Evolutionary conservation across 2,113 vertebrate genomes (phyloP).

Genomic region (Semnornis frantzii): DNA sequence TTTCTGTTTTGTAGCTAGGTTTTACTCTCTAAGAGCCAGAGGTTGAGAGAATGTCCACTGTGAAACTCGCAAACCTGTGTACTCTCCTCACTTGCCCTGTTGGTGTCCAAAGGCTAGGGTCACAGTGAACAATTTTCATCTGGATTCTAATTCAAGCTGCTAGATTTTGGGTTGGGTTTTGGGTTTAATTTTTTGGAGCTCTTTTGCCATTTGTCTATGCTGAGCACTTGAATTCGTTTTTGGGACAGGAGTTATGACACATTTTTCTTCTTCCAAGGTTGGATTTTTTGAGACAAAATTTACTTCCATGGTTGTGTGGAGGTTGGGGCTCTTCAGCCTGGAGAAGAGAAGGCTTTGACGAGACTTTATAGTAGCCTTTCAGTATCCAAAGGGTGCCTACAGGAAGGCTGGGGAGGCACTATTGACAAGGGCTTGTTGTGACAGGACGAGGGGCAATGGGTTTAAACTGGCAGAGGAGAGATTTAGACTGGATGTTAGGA

Average conservation of each 20-base stretch:
- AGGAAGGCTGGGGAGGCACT: too few relatives aligned
- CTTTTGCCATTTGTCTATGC: not conserved
- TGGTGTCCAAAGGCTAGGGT: not conserved
- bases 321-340: not conserved
- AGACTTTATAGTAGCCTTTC: too few relatives aligned
- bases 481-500: too few relatives aligned
- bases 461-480: too few relatives aligned
- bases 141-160: not conserved
- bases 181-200: not conserved
- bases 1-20: not conserved
- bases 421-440: too few relatives aligned
- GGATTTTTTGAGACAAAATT: not conserved
- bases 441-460: too few relatives aligned
- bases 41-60: not conserved
- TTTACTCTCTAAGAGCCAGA: not conserved
- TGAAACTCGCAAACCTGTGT: not conserved
- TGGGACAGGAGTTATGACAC: not conserved
- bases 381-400: too few relatives aligned
- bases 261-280: not conserved
- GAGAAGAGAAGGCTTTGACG: too few relatives aligned
- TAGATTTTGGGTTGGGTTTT: not conserved
- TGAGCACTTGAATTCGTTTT: not conserved
- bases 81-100: accelerated
- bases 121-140: not conserved
- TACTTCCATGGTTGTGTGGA: not conserved